phyloP scores from a whole-genome alignment of 2,888 invertebrate genomes.

The Drosophila falleni region DNA sequence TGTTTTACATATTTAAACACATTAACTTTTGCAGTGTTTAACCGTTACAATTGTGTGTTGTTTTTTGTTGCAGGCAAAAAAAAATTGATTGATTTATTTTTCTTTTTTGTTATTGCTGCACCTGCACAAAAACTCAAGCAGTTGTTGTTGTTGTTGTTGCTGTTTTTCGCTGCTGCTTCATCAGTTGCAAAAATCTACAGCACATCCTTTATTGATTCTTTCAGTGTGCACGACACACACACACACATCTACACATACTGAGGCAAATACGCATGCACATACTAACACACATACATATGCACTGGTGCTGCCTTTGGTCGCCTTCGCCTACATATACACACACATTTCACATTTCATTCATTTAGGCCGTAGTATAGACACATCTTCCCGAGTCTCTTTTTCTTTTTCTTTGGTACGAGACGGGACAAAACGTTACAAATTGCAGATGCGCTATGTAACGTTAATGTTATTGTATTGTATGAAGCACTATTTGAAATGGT shows the following conservation, averaged over 20 bases:
- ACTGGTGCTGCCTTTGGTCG: slow-evolving; percentile 35
- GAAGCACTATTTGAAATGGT: slow-evolving; percentile 31
- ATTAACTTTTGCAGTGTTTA: slow-evolving; percentile 17
- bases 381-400: slow-evolving; percentile 67
- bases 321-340: slow-evolving; percentile 51
- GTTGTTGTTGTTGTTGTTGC: slow-evolving; percentile 32
- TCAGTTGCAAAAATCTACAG: slow-evolving; percentile 71
- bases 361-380: slow-evolving; percentile 76
- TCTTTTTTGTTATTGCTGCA: slow-evolving; percentile 14
- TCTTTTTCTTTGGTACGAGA: slow-evolving; percentile 31
- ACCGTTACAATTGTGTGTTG: slow-evolving; percentile 20
- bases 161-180: slow-evolving; percentile 37
- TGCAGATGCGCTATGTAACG: background rate
- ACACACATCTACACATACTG: slow-evolving; percentile 20
- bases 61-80: slow-evolving; percentile 4
- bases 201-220: slow-evolving; percentile 83
- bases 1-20: background rate
- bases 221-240: slow-evolving; percentile 64
- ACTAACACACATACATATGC: slow-evolving; percentile 31
- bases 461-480: slow-evolving; percentile 20
- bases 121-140: slow-evolving; percentile 22
- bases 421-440: slow-evolving; percentile 7
- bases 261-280: slow-evolving; percentile 28
- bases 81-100: slow-evolving; percentile 1
- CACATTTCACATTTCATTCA: slow-evolving; percentile 66